phyloP scores from a whole-genome alignment of 2,888 invertebrate species.

The Drosophila robusta region DNA sequence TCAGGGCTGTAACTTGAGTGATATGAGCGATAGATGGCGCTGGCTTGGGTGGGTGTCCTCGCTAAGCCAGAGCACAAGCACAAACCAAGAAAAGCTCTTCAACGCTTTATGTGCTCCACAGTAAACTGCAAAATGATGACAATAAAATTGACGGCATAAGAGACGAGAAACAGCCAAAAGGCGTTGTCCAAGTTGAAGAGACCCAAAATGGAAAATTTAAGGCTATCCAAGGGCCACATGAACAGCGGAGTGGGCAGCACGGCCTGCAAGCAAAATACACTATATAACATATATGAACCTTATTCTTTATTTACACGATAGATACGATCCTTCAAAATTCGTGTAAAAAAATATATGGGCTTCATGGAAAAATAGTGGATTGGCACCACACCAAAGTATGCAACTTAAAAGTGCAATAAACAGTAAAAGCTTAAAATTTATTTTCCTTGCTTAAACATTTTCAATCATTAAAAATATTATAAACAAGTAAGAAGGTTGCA shows the following conservation, averaged over 20 bases:
- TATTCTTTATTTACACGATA: too few species aligned
- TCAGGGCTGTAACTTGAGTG: not conserved
- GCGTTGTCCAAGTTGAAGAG: constrained; percentile 74
- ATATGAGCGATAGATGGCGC: constrained; percentile 31
- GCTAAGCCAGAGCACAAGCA: constrained; percentile 20
- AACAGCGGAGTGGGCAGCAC: constrained; percentile 43
- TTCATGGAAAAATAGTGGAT: too few species aligned
- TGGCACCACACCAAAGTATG: too few species aligned
- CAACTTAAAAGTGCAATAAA: too few species aligned
- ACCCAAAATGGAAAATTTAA: constrained; percentile 71
- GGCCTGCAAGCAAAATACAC: constrained; percentile 43
- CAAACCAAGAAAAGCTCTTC: not conserved
- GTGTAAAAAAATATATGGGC: too few species aligned
- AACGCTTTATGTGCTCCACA: constrained; percentile 48
- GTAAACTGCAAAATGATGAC: constrained; percentile 80
- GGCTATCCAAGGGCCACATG: constrained; percentile 53
- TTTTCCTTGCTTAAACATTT: too few species aligned
- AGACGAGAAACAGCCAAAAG: constrained; percentile 78
- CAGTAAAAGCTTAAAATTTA: too few species aligned
- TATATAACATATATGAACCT: too few species aligned
- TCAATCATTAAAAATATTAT: too few species aligned
- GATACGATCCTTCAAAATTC: too few species aligned
- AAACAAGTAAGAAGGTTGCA: too few species aligned
- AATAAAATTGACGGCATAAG: constrained; percentile 80
- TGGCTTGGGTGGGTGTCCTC: not conserved